A percentile compares a stretch with the other conserved stretches of the same genome.
phyloP scores from a whole-genome alignment of 2,888 invertebrate species.

The Leptopilina drosophilae region DNA sequence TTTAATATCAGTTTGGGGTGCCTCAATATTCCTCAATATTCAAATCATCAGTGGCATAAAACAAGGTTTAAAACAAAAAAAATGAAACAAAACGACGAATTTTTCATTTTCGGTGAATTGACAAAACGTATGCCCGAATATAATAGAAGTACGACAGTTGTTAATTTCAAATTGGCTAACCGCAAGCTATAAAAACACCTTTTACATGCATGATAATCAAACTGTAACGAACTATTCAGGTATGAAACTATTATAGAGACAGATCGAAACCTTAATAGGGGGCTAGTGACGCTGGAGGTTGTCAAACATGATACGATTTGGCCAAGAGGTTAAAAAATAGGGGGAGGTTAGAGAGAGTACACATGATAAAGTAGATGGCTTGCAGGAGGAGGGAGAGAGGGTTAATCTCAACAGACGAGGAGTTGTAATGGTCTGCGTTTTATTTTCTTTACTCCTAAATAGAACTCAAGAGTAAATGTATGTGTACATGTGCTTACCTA shows the following conservation, averaged over 20 bases:
- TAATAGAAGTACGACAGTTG: background rate
- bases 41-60: too few relatives aligned
- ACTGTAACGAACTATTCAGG: conserved; percentile 4
- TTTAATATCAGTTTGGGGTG: too few relatives aligned
- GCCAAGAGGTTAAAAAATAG: conserved; percentile 23
- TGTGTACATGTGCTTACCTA: conserved; percentile 60
- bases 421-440: background rate
- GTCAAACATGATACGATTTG: conserved; percentile 44
- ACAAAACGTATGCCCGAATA: too few relatives aligned
- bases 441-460: background rate
- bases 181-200: background rate
- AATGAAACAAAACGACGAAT: too few relatives aligned
- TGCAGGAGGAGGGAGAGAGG: conserved; percentile 9
- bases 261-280: conserved; percentile 54
- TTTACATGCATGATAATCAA: background rate
- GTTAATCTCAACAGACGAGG: conserved; percentile 20
- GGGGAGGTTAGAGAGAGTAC: conserved; percentile 6
- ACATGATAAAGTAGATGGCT: conserved; percentile 31
- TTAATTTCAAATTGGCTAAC: background rate
- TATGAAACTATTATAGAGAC: conserved; percentile 50
- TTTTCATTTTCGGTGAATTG: too few relatives aligned
- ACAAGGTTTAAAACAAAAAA: too few relatives aligned
- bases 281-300: conserved; percentile 30
- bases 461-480: background rate
- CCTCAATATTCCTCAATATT: too few relatives aligned